Base-by-base conservation (phyloP, 2,888 invertebrate species). In the Acrobasis repandana region DNA sequence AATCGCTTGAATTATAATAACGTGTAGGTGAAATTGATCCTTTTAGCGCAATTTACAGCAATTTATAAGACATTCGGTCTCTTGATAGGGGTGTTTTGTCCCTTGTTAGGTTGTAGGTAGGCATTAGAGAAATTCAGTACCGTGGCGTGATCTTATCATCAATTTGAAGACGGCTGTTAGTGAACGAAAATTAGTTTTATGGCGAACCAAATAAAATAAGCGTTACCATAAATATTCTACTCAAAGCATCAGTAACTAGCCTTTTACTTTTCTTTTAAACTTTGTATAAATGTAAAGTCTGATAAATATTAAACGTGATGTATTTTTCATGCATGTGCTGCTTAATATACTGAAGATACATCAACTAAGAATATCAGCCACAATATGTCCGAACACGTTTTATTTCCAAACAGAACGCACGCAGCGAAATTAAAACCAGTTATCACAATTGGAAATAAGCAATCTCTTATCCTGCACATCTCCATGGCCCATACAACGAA, bases 401-500 rank as follows among this genome's bases (percentile, higher is more conserved):
- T 74, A 78, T 74, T 72, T 78, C 74, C 77, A 76, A 74, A 77
- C 67, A 61, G 72, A 67, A 69, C 70, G 75, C 75, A 74, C 54
- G 18, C 54, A 77, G 74, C 82, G 77, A 85, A 90, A 90, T 91
- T 90, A 91, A 90, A 91, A 90, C 79, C 77, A 79, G 85, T 80
- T 84, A 86, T 88, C 85, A 90, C 86, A 90, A 89, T 88, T 87
- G 90, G 87, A 90, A 89, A 90, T 92, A 92, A 90, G 85, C 90
- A 87, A 92, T 91, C 88, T 88, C 90, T 91, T 92, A 91, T 91
- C 90, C 75, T 80, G 77, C 86, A 87, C 86, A 90, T 91, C 90
- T 90, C 87, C 87, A 90, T 86, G 85, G 85, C 80, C 86, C 88
- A 90, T 90, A 90, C 88, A 88, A 87, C 88, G 86, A 86, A 89